These are phyloP conservation scores for Rhynchopsitta pachyrhyncha DNA, from an alignment of 2,113 vertebrate species.

Conservation along the genomic window DNA sequence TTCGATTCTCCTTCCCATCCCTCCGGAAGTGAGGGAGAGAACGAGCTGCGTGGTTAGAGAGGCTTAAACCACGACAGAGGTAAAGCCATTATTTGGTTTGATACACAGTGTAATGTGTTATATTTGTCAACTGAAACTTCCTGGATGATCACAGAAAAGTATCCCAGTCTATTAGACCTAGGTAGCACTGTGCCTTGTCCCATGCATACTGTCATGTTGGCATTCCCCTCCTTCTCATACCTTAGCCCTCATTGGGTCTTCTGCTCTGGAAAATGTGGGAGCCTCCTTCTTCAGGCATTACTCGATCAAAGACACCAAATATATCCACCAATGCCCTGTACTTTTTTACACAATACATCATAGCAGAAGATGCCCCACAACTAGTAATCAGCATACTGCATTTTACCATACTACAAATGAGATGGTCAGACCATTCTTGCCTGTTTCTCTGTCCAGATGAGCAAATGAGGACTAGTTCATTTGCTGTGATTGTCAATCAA, in stretches of 20 bases:
- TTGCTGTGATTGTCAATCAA: constrained; percentile 2
- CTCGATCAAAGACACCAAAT: not conserved
- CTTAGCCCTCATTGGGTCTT: not conserved
- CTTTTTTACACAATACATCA: rapidly evolving
- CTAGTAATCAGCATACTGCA: not conserved
- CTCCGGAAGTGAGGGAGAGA: too few species aligned
- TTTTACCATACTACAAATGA: not conserved
- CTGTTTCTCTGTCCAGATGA: not conserved
- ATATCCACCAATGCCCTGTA: not conserved
- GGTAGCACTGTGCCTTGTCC: not conserved
- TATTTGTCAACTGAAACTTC: not conserved
- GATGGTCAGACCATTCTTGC: not conserved
- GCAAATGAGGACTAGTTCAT: not conserved
- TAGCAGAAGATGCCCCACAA: not conserved
- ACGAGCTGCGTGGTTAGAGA: too few species aligned
- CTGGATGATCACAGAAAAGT: not conserved
- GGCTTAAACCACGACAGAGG: too few species aligned
- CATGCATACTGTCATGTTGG: not conserved
- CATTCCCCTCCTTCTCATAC: not conserved
- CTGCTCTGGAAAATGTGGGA: not conserved
- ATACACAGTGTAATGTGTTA: not conserved
- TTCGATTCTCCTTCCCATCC: too few species aligned
- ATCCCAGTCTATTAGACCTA: not conserved
- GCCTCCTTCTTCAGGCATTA: not conserved
- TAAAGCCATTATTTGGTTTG: not conserved